Base-by-base conservation (phyloP, 1,140 invertebrate genomes). In the Penaeus indicus region DNA sequence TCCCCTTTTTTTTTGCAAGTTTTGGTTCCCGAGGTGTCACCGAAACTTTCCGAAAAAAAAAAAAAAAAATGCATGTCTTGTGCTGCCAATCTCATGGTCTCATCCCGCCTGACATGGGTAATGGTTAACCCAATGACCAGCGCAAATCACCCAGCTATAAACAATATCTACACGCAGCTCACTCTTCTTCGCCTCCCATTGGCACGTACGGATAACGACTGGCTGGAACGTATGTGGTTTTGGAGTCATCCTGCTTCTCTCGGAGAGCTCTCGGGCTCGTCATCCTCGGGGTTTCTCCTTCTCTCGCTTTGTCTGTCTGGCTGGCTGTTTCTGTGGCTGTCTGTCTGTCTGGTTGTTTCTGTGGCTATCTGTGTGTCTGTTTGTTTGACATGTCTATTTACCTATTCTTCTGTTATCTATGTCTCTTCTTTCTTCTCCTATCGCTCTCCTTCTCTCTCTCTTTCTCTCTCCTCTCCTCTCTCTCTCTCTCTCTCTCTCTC, bases 51-150 rank as follows among this genome's bases (percentile, higher is more conserved):
- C 2, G 32, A 47, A 47, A 47, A 47, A 47, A 47, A 4, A 47
- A 47, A 47, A 47, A 47, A 47, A 47, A 47, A 47, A 7, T 47
- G 11, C 54, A 54, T 54, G 54, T 54, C 54, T 54, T 54, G 5
- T 16, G 54, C 54, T 54, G 54, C 54, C 54, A 54, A 54, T 54
- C 54, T 54, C 54, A 54, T 54, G 54, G 54, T 54, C 54, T 16
- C 54, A 16, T 54, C 54, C 16, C 27, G 75, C 62, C 32, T 86
- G 85, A 86, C 85, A 60, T 80, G 25, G 75, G 21, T 86, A 79
- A 86, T 86, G 85, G 78, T 32, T 86, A 86, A 80, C 54, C 85
- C 85, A 80, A 86, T 86, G 85, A 86, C 85, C 75, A 67, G 85
- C 85, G 78, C 75, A 86, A 85, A 86, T 64, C 75, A 80, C 85